Base-by-base conservation (phyloP, 2,113 vertebrate species). In the Hydrolagus affinis region DNA sequence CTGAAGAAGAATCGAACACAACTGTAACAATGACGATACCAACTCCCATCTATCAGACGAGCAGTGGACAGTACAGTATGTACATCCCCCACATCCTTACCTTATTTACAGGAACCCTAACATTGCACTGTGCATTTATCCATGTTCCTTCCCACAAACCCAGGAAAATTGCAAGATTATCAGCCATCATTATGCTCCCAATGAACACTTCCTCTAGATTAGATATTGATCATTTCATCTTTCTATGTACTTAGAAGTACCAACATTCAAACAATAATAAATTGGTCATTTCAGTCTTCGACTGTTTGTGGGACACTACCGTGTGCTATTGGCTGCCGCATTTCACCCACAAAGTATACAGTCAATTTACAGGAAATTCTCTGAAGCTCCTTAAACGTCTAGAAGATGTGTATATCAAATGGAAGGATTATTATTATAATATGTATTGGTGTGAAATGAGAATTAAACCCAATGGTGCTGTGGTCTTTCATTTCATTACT, bases 11-110 rank as follows among this genome's bases (percentile, higher is more conserved):
- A 89, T 92, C 96, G 21, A 92, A 91, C 69, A 94, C 97, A 90
- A 97, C 99, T 91, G 96, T 97, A 88, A 99, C 98, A 66, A 97
- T 99, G 86, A 98, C 96, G 62, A 95, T 99, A 95, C 97, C 97
- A 89, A 97, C 98, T 68, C 97, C 98, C 21, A 99, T 99, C 90
- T 99, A 99, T 90, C 98, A 99, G 91, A 99, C 98, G 85, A 99
- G 97, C 95, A 99, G 95, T 85, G 98, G 98, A 89, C 98, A 99
- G 91, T 99, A 99, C 90, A 99, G 98, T 99, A 91, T 91, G 97
- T 94, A 89, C 86, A 66, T 8, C 0, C 28, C 23, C 60, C 23
- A 80, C 17, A 17, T 64, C 23, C 23, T 28, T 6, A 3, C 23
- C 14, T 28, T 62, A 80, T 6, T 44, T 44, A 23, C 60, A 71